A percentile compares a stretch with the other conserved stretches of the same genome.
phyloP scores from a whole-genome alignment of 2,797 vertebrate species.

The Rhinatrema bivittatum region DNA sequence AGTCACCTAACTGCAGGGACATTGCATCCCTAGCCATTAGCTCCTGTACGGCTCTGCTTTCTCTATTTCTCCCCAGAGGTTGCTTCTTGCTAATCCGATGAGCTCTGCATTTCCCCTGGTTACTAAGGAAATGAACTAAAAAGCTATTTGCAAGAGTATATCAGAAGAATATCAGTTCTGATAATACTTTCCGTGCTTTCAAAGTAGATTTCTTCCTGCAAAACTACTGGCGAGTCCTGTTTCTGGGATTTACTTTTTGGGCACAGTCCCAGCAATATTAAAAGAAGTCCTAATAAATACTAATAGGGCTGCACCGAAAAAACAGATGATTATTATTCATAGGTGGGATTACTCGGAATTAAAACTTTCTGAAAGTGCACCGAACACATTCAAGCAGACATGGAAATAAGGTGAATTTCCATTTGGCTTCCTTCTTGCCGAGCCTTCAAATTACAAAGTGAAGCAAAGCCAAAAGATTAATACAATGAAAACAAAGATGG shows the following conservation, averaged over 20 bases:
- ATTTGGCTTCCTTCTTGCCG: conserved; percentile 81
- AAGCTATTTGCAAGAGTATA: conserved; percentile 10
- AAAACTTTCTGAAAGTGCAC: conserved; percentile 58
- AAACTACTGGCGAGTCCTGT: conserved; percentile 52
- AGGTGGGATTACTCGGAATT: conserved; percentile 61
- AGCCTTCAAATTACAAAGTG: conserved; percentile 86
- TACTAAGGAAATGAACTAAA: background rate
- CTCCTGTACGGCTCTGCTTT: too few relatives aligned
- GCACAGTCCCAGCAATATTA: conserved; percentile 52
- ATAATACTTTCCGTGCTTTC: conserved; percentile 28
- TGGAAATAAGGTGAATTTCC: conserved; percentile 69
- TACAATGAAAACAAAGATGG: conserved; percentile 89
- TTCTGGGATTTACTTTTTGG: conserved; percentile 55
- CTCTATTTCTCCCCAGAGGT: background rate
- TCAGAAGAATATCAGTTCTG: conserved; percentile 14
- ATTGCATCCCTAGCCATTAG: too few relatives aligned
- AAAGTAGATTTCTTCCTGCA: conserved; percentile 41
- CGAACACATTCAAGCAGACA: conserved; percentile 52
- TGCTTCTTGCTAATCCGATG: background rate
- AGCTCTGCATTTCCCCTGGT: background rate
- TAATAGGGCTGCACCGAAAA: conserved; percentile 52
- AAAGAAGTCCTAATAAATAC: conserved; percentile 50
- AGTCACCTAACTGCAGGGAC: too few relatives aligned
- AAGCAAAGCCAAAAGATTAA: conserved; percentile 89
- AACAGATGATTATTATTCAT: conserved; percentile 75